A percentile compares a stretch with the other conserved stretches of the same genome.
Evolutionary conservation across 2,888 invertebrate species (phyloP).

Genomic region (Lordiphosa fenestrarum): DNA sequence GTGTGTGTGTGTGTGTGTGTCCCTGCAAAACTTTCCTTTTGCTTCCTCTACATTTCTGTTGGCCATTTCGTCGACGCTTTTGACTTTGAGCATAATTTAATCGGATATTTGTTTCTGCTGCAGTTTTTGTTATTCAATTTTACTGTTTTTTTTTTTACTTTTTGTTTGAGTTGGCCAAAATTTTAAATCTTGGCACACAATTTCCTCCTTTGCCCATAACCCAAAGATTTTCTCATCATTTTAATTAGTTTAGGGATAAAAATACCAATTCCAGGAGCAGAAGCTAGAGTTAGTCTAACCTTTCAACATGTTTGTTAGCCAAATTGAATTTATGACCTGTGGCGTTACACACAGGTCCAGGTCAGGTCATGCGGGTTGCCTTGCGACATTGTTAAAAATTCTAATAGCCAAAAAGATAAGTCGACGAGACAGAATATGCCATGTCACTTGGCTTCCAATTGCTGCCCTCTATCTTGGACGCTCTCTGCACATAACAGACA

Average conservation of each 20-base stretch:
- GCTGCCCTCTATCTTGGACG: neutral
- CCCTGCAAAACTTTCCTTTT: conserved; percentile 63
- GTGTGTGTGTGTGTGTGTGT: conserved; percentile 22
- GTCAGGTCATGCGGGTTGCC: conserved; percentile 24
- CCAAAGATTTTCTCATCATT: conserved; percentile 61
- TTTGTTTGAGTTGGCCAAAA: conserved; percentile 38
- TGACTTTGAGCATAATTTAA: conserved; percentile 75
- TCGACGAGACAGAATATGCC: conserved; percentile 35
- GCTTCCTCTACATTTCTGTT: conserved; percentile 60
- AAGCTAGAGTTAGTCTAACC: conserved; percentile 11
- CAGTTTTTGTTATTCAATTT: conserved; percentile 33
- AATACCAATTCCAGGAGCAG: conserved; percentile 26
- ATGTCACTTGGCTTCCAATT: conserved; percentile 48
- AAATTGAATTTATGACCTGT: conserved; percentile 76
- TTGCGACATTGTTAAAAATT: conserved; percentile 67
- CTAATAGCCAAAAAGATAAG: conserved; percentile 58
- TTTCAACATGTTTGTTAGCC: conserved; percentile 58
- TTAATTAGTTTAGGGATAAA: conserved; percentile 63
- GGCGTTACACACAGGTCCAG: conserved; percentile 42
- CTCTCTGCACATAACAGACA: too few relatives aligned
- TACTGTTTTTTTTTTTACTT: conserved; percentile 37
- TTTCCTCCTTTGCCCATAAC: neutral
- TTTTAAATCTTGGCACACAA: neutral
- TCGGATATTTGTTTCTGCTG: conserved; percentile 68
- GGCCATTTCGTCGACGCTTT: conserved; percentile 67